Conservation (phyloP, 1,140 invertebrate genomes). For the Aphaenogaster rudis region DNA sequence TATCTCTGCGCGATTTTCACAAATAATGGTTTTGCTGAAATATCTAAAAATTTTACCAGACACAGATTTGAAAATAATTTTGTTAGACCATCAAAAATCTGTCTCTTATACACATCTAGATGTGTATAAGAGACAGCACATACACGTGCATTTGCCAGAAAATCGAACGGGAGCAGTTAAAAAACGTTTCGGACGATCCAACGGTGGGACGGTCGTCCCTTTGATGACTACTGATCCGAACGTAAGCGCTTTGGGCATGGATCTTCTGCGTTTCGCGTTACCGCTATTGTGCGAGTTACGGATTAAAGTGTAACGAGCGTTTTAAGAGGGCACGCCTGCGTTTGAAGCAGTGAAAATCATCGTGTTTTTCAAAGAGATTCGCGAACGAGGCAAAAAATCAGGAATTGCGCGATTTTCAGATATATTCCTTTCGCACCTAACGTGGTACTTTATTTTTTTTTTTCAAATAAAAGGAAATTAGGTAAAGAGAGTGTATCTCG, state of each 20-base stretch:
- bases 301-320: constrained; percentile 36
- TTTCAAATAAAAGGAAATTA: neutral
- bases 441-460: neutral
- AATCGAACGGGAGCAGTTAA: neutral
- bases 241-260: constrained; percentile 6
- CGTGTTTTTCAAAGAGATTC: neutral
- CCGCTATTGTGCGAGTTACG: neutral
- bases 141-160: neutral
- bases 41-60: too few species aligned
- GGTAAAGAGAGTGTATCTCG: neutral
- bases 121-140: too few species aligned
- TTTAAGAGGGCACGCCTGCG: neutral
- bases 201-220: constrained; percentile 1
- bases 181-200: constrained; percentile 21
- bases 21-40: too few species aligned
- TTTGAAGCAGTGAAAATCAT: neutral
- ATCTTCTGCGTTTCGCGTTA: constrained; percentile 19
- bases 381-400: neutral
- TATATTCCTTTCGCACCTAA: neutral
- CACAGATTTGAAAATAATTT: too few species aligned
- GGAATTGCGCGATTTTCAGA: neutral
- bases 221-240: constrained; percentile 23
- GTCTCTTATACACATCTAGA: too few species aligned
- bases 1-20: neutral
- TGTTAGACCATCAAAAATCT: too few species aligned